Evolutionary conservation across 2,888 invertebrate species (phyloP).

Genomic region (Eristalinus aeneus): DNA sequence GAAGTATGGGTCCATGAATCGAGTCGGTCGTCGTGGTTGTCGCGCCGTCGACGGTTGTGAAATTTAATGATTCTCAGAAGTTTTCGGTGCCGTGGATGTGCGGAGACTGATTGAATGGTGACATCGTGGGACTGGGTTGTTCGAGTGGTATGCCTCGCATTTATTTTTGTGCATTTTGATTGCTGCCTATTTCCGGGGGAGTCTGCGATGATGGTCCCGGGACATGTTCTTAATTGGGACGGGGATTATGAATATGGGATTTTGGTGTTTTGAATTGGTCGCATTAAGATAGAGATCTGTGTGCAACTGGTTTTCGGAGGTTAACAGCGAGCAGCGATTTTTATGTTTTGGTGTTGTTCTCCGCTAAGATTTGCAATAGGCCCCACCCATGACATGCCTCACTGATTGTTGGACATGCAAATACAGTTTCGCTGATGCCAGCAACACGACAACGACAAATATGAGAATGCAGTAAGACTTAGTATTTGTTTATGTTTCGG

Average conservation of each 20-base stretch:
- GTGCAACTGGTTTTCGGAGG: constrained; percentile 47
- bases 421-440: not conserved
- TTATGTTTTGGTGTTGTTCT: not conserved
- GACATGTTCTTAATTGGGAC: constrained; percentile 54
- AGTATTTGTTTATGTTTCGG: too few relatives aligned
- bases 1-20: constrained; percentile 42
- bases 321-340: not conserved
- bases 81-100: constrained; percentile 1
- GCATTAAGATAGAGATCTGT: constrained; percentile 41
- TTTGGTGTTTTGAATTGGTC: constrained; percentile 57
- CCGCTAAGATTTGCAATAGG: not conserved
- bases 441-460: too few relatives aligned
- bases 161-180: constrained; percentile 26
- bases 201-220: constrained; percentile 10
- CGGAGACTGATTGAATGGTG: constrained; percentile 58
- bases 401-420: not conserved
- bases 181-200: constrained; percentile 41
- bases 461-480: too few relatives aligned
- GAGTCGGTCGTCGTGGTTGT: not conserved
- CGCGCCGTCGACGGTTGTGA: constrained; percentile 7
- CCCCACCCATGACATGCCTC: not conserved
- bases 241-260: constrained; percentile 41
- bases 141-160: not conserved
- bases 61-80: constrained; percentile 56
- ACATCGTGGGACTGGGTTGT: constrained; percentile 42